Evolutionary conservation across 2,888 invertebrate genomes (phyloP), one percentile per base, ranked within the genome.

Genomic region (Cerastoderma edule): DNA sequence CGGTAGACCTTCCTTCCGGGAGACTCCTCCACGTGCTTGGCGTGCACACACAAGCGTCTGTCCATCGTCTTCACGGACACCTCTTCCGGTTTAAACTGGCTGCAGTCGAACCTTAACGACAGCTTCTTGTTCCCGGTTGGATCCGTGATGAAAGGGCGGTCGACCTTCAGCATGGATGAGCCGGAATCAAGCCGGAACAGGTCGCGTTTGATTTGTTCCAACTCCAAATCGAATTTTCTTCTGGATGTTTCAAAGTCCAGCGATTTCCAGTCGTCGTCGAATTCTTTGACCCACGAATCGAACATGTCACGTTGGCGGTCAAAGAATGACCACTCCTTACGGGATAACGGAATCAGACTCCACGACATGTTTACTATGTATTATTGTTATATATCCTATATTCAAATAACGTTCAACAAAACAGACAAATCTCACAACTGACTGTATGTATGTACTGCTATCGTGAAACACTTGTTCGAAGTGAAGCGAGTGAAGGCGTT

Each of bases 51-150:
- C 65, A 99, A 95, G 95, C 98, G 97, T 94, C 98, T 99, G 94
- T 99, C 99, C 89, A 99, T 97, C 84, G 99, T 99, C 94, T 99
- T 99, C 86, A 99, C 98, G 92, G 98, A 97, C 92, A 98, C 98
- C 95, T 99, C 99, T 94, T 99, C 99, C 3, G 95, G 95, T 72
- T 96, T 96, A 94, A 98, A 99, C 93, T 98, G 97, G 92, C 97
- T 97, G 88, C 99, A 98, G 93, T 99, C 99, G 94, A 99, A 99
- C 91, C 99, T 95, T n/a, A 99, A 95, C 92, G 98, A 98, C 86
- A 99, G 94, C 92, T 87, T 84, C 70, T 96, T 96, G 94, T 98
- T 98, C 94, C 96, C 97, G 92, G 97, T 97, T 1, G 72, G 72
- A 64, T 89, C 89, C 3, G 82, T 76, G 13, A 87, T 79, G 53